Conservation (phyloP, 2,797 vertebrate species). For the Saxicola maurus region DNA sequence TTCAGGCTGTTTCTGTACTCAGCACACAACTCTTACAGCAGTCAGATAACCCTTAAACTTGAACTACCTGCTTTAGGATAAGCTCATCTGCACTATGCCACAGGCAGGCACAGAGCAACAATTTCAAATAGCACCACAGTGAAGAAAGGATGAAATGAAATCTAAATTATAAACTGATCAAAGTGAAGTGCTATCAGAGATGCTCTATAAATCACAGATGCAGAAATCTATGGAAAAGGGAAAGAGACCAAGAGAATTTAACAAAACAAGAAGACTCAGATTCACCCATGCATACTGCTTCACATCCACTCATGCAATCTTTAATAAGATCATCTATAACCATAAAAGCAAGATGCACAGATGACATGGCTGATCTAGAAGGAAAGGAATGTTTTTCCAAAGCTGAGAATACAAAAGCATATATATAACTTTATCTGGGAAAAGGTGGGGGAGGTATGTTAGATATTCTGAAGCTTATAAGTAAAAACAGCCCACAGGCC, state of each 20-base stretch:
- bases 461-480: not conserved
- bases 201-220: not conserved
- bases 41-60: not conserved
- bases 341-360: not conserved
- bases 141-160: not conserved
- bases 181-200: not conserved
- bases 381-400: not conserved
- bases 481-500: not conserved
- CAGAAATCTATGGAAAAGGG: not conserved
- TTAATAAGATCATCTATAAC: slow-evolving; percentile 12
- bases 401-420: not conserved
- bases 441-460: not conserved
- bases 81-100: not conserved
- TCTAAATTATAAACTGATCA: not conserved
- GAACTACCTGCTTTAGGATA: not conserved
- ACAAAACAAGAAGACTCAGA: not conserved
- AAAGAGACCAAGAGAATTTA: not conserved
- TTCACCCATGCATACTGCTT: not conserved
- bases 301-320: not conserved
- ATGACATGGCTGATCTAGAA: not conserved
- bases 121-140: not conserved
- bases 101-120: not conserved
- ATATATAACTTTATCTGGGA: not conserved
- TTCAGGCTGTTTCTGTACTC: not conserved
- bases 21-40: not conserved